Evolutionary conservation across 1,140 invertebrate genomes (phyloP).

Genomic region (Monochamus saltuarius): DNA sequence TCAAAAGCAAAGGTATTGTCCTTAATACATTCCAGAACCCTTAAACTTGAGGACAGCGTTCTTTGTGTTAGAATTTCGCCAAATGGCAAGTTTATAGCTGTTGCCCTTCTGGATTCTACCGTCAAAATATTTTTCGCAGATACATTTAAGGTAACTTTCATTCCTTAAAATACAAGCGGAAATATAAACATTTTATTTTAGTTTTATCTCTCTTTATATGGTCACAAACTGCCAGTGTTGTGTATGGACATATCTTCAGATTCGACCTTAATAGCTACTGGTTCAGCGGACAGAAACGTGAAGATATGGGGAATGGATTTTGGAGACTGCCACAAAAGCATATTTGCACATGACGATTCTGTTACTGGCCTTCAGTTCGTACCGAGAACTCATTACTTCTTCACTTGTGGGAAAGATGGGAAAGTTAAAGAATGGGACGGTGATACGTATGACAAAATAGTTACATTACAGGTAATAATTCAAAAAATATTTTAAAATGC

Average conservation of each 20-base stretch:
- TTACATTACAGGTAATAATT: conserved; percentile 75
- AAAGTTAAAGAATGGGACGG: conserved; percentile 97
- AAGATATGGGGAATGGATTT: conserved; percentile 99
- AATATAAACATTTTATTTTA: conserved; percentile 55
- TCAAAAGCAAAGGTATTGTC: conserved; percentile 72
- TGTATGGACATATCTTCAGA: conserved; percentile 95
- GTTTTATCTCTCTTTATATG: conserved; percentile 95
- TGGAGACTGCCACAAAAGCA: conserved; percentile 89
- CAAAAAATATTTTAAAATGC: no score
- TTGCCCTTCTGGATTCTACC: conserved; percentile 87
- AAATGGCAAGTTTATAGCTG: conserved; percentile 86
- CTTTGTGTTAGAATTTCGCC: conserved; percentile 81
- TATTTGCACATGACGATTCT: conserved; percentile 93
- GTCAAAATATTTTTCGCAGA: conserved; percentile 96
- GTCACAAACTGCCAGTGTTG: conserved; percentile 92
- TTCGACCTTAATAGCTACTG: conserved; percentile 85
- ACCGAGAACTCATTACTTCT: conserved; percentile 90
- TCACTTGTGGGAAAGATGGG: conserved; percentile 90
- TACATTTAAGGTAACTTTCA: conserved; percentile 76
- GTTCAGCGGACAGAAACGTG: conserved; percentile 92
- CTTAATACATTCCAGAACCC: conserved; percentile 73
- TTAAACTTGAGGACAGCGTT: conserved; percentile 86
- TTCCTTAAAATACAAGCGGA: no score
- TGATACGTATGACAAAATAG: conserved; percentile 88
- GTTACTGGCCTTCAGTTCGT: conserved; percentile 88